phyloP scores from a whole-genome alignment of 1,140 invertebrate genomes.

The Eumeta japonica region DNA sequence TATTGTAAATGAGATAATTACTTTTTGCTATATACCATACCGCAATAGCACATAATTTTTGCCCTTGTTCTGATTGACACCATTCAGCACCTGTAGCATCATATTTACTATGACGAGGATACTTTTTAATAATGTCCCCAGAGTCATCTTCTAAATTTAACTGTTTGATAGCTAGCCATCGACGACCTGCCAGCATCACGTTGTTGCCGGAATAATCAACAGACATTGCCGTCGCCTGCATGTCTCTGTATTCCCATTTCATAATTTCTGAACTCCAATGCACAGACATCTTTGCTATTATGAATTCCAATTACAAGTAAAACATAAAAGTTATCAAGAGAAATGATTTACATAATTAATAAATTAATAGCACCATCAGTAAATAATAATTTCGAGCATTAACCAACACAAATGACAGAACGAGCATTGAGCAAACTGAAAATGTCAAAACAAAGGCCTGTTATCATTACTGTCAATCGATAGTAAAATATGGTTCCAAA shows the following conservation, averaged over 20 bases:
- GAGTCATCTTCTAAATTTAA: constrained; percentile 70
- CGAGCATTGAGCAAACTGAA: neutral
- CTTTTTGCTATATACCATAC: constrained; percentile 72
- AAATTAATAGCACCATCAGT: too few relatives aligned
- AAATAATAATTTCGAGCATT: neutral
- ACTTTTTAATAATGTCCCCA: constrained; percentile 72
- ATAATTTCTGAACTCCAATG: constrained; percentile 55
- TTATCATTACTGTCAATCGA: neutral
- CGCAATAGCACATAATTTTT: constrained; percentile 84
- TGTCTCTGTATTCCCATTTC: constrained; percentile 59
- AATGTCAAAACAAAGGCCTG: neutral
- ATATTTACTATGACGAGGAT: constrained; percentile 87
- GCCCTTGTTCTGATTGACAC: constrained; percentile 77
- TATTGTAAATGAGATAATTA: constrained; percentile 5
- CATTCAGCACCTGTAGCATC: constrained; percentile 90
- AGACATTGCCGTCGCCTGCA: constrained; percentile 89
- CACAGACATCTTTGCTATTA: constrained; percentile 33
- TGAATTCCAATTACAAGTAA: constrained; percentile 1
- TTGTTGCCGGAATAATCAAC: constrained; percentile 81
- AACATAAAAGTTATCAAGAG: constrained; percentile 1
- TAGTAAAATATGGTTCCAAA: too few relatives aligned
- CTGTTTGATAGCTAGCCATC: constrained; percentile 79
- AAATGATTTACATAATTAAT: too few relatives aligned
- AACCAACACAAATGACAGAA: neutral
- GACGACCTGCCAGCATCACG: constrained; percentile 79